Evolutionary conservation across 2,797 vertebrate genomes (phyloP), one percentile per base, ranked within the genome.

Genomic region (Cyprinella venusta): DNA sequence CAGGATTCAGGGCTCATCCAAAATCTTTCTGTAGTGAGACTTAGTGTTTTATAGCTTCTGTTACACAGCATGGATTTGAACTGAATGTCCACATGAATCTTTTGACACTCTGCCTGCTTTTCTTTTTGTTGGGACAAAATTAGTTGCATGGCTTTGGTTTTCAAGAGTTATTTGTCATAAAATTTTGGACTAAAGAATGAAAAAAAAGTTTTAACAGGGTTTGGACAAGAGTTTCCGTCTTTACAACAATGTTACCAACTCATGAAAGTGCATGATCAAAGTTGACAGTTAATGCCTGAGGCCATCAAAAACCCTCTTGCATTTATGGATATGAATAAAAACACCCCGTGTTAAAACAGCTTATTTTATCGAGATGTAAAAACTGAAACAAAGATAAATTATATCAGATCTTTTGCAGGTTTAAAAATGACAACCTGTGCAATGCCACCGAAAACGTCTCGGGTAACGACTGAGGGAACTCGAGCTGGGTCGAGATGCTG

Each of bases 1-100:
- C 36, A 72, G 68, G 26, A 63, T 54, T 65, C 30, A 36, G n/a
- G 8, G 54, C 30, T 61, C 67, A 83, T 59, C 8, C 52, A 30
- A 13, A 3, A 71, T 33, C 19, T 2, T 18, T 30, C 42, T 61
- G 15, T 10, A 56, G 6, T 42, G 36, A 69, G 38, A 52, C 6
- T 33, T 45, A 38, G 36, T 21, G 42, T 8, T 82, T 26, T 36
- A 61, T 2, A 74, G 45, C 54, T 18, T 8, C 48, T 40, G 21
- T n/a, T 56, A 59, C 21, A 59, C n/a, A 21, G 67, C 67, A 33
- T 30, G 52, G 16, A 16, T 45, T 26, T 59, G 45, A 69, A 42
- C 16, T 70, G 70, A 6, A 59, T 0, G 15, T 26, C 1, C 18
- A 42, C 56, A 63, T 3, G 0, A 21, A 10, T 56, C 6, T n/a